Evolutionary conservation across 1,140 invertebrate genomes (phyloP).

Genomic region (Lasioglossum baleicum): DNA sequence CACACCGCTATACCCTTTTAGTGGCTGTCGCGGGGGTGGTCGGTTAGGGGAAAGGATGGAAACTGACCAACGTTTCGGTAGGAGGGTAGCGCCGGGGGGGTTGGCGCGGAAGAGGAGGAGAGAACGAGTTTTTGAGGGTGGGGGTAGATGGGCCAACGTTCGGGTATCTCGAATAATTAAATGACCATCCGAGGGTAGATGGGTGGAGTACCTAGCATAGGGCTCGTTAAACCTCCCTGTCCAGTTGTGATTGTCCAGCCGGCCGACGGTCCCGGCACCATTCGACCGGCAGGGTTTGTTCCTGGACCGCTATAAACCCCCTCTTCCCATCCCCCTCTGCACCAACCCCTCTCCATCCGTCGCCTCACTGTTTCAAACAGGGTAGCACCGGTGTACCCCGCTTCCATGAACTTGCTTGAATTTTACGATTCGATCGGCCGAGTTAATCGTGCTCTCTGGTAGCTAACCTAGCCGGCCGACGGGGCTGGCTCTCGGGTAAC

Average conservation of each 20-base stretch:
- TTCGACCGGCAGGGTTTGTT: slow-evolving; percentile 70
- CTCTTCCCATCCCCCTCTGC: background rate
- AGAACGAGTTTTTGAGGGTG: slow-evolving; percentile 32
- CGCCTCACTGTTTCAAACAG: slow-evolving; percentile 56
- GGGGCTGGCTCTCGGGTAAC: slow-evolving; percentile 29
- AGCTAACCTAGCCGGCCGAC: background rate
- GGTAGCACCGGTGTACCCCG: slow-evolving; percentile 37
- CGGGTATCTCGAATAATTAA: slow-evolving; percentile 80
- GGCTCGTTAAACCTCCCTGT: slow-evolving; percentile 79
- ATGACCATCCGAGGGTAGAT: slow-evolving; percentile 77
- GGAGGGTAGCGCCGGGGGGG: slow-evolving; percentile 29
- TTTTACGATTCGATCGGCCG: slow-evolving; percentile 76
- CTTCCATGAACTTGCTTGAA: slow-evolving; percentile 56
- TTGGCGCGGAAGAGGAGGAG: slow-evolving; percentile 10
- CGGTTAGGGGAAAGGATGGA: slow-evolving; percentile 34
- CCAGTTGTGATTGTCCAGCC: slow-evolving; percentile 78
- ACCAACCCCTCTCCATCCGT: too few species aligned
- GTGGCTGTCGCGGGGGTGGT: slow-evolving; percentile 22
- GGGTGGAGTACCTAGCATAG: slow-evolving; percentile 70
- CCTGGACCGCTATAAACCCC: slow-evolving; percentile 75
- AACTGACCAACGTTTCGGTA: slow-evolving; percentile 41
- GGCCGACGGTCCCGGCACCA: slow-evolving; percentile 65
- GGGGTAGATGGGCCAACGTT: slow-evolving; percentile 67
- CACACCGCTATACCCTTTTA: slow-evolving; percentile 56
- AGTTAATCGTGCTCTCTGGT: slow-evolving; percentile 61